These are phyloP conservation scores for Copidosoma aretas DNA, from an alignment of 2,888 invertebrate species.

Conservation along the genomic window DNA sequence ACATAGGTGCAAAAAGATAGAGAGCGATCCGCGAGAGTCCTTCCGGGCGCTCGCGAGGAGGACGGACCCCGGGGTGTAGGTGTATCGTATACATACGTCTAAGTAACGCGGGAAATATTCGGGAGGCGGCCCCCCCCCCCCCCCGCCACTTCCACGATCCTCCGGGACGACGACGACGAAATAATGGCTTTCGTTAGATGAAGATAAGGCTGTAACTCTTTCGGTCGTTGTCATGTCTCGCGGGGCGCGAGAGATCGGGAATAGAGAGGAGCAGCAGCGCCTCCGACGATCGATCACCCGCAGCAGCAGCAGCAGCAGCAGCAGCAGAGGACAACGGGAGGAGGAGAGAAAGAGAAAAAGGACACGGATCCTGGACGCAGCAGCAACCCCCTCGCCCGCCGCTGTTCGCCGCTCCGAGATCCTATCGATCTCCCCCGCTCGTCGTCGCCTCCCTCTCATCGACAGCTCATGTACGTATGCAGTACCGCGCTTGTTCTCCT, in stretches of 20 bases:
- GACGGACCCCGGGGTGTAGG: no score
- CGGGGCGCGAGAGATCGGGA: conserved; percentile 24
- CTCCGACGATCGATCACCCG: conserved; percentile 36
- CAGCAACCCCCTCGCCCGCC: not conserved
- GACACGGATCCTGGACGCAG: not conserved
- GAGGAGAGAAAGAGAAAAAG: no score
- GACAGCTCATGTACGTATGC: conserved; percentile 19
- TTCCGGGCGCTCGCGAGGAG: no score
- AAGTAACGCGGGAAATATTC: conserved; percentile 37
- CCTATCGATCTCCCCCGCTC: conserved; percentile 27
- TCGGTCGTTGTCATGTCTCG: conserved; percentile 37
- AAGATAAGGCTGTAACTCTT: conserved; percentile 40
- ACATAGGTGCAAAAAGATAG: no score
- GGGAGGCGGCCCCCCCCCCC: conserved; percentile 20
- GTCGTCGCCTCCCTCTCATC: conserved; percentile 28
- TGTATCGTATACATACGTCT: not conserved
- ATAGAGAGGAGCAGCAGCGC: not conserved
- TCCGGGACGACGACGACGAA: conserved; percentile 11
- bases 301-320: not conserved
- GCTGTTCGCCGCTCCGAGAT: conserved; percentile 23
- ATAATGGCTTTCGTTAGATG: conserved; percentile 39
- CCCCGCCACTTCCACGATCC: not conserved
- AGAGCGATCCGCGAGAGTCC: no score
- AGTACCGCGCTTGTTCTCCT: not conserved
- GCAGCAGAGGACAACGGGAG: not conserved